Conservation (phyloP, 92 coral and sea anemone species). For the Parazoanthus atlanticus region DNA sequence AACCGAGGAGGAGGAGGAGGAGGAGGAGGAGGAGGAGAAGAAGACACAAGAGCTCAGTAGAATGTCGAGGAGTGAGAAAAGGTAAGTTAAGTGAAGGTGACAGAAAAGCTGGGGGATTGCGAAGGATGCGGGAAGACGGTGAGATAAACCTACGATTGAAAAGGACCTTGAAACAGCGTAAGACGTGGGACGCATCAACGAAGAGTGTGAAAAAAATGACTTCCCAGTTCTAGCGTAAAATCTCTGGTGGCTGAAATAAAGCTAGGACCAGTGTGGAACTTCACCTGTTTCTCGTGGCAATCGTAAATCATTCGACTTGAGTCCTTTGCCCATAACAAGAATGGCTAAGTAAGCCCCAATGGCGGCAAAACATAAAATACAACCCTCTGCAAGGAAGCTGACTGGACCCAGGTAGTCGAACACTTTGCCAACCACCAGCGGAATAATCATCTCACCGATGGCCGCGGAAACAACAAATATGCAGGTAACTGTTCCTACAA, state of each 20-base stretch:
- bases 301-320: constrained; percentile 11
- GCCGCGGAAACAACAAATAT: constrained; percentile 96
- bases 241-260: background rate
- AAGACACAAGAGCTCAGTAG: too few species aligned
- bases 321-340: constrained; percentile 73
- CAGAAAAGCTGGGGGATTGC: too few species aligned
- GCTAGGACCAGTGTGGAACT: too few species aligned
- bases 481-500: constrained; percentile 85
- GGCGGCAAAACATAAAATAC: constrained; percentile 78
- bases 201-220: background rate
- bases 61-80: too few species aligned
- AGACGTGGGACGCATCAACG: background rate
- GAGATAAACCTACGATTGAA: too few species aligned
- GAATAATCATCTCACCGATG: constrained; percentile 91
- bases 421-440: constrained; percentile 89
- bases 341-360: constrained; percentile 79
- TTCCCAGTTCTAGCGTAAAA: background rate
- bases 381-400: constrained; percentile 84
- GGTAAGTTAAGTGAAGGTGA: too few species aligned
- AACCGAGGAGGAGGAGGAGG: too few species aligned
- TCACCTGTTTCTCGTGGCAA: constrained; percentile 21
- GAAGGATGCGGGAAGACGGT: too few species aligned
- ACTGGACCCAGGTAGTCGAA: constrained; percentile 81
- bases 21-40: too few species aligned
- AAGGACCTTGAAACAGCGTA: background rate